phyloP scores from a whole-genome alignment of 2,888 invertebrate genomes.

The Keiferia lycopersicella region DNA sequence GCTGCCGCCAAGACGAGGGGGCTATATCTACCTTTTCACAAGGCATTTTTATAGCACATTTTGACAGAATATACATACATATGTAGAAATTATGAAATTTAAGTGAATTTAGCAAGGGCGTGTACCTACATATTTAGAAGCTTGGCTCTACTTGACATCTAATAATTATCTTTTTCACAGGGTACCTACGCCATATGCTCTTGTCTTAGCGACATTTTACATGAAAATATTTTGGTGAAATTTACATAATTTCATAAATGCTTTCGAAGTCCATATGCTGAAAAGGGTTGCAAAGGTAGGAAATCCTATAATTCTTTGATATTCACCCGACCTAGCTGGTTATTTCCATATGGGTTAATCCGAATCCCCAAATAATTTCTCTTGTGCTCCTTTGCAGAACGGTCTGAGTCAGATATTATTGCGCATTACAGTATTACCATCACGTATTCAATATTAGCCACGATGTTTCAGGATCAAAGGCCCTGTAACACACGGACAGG shows the following conservation, averaged over 20 bases:
- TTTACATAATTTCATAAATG: slow-evolving; percentile 2
- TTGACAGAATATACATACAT: no score
- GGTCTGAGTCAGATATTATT: slow-evolving; percentile 32
- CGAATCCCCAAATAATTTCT: not conserved
- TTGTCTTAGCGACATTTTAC: no score
- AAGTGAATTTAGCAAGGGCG: no score
- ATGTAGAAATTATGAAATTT: no score
- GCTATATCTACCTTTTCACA: no score
- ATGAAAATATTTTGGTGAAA: no score
- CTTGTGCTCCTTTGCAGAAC: slow-evolving; percentile 12
- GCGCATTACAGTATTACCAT: slow-evolving; percentile 39
- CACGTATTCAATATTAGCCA: slow-evolving; percentile 53
- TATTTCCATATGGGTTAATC: slow-evolving; percentile 19
- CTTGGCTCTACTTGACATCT: no score
- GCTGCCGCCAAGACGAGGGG: no score
- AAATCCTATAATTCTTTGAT: slow-evolving; percentile 16
- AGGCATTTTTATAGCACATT: no score
- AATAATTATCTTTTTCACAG: no score
- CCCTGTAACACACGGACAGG: slow-evolving; percentile 29
- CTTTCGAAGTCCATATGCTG: not conserved
- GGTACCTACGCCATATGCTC: no score
- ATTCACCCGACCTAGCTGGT: not conserved
- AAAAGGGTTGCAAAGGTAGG: slow-evolving; percentile 12
- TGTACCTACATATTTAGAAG: no score
- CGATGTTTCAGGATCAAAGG: slow-evolving; percentile 47